Evolutionary conservation across 53 echinoderm and acorn worm genomes (phyloP).

Genomic region (Temnopleurus reevesii): DNA sequence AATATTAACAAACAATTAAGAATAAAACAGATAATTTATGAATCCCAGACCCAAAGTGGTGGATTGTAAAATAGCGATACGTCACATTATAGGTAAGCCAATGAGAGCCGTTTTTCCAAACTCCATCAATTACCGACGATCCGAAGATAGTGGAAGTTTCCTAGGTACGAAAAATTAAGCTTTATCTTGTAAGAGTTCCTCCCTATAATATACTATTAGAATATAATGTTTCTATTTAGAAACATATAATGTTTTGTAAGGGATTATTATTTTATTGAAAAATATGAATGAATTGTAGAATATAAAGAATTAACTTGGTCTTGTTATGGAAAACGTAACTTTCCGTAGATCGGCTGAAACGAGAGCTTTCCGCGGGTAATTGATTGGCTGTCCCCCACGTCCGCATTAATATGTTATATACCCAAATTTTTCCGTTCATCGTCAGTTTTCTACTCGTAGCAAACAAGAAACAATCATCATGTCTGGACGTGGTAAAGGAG

Average conservation of each 20-base stretch:
- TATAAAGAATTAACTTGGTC: not conserved
- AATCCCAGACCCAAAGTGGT: not conserved
- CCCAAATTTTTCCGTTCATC: not conserved
- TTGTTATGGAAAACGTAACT: not conserved
- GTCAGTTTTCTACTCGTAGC: not conserved
- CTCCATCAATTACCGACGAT: not conserved
- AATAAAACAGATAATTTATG: not conserved
- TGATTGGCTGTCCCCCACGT: not conserved
- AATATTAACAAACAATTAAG: not conserved
- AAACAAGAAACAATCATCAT: constrained; percentile 41
- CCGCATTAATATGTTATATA: constrained; percentile 31
- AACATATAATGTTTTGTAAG: not conserved
- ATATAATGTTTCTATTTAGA: not conserved
- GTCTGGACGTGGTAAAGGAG: constrained; percentile 98
- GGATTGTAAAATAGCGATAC: not conserved
- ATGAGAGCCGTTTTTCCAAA: not conserved
- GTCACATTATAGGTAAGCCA: not conserved
- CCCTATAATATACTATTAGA: not conserved
- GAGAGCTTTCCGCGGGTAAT: not conserved
- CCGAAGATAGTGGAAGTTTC: not conserved
- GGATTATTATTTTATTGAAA: not conserved
- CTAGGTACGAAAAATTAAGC: not conserved
- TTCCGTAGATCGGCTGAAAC: not conserved
- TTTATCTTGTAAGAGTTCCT: not conserved
- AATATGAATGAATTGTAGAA: not conserved